Evolutionary conservation across 1,140 invertebrate species (phyloP).

Genomic region (Chrysomallon squamiferum): DNA sequence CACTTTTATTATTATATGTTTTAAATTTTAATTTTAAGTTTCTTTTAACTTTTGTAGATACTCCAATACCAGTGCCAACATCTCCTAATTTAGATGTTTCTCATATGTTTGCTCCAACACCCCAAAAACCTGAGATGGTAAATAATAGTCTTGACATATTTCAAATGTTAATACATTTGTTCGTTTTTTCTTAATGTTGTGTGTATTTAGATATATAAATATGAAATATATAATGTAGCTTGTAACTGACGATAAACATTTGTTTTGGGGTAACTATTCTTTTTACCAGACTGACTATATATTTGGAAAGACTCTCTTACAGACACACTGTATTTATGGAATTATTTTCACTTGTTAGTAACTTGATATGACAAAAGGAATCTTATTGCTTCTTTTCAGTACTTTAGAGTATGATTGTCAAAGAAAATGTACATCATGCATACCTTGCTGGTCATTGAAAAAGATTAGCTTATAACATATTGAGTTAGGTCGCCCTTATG

Average conservation of each 20-base stretch:
- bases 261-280: neutral
- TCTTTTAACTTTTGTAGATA: too few relatives aligned
- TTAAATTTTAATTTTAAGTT: too few relatives aligned
- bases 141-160: slow-evolving; percentile 8
- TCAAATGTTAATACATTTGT: slow-evolving; percentile 3
- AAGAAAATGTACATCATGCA: too few relatives aligned
- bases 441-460: too few relatives aligned
- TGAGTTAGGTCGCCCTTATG: too few relatives aligned
- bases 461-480: too few relatives aligned
- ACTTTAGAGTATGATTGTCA: too few relatives aligned
- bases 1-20: too few relatives aligned
- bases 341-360: too few relatives aligned
- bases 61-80: slow-evolving; percentile 32
- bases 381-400: too few relatives aligned
- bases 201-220: neutral
- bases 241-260: neutral
- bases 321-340: too few relatives aligned
- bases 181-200: neutral
- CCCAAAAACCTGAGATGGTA: slow-evolving; percentile 21
- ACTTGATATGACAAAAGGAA: too few relatives aligned
- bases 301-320: neutral
- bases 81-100: slow-evolving; percentile 45
- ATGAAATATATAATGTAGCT: neutral
- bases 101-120: slow-evolving; percentile 30
- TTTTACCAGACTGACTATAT: neutral